Evolutionary conservation across 2,797 vertebrate species (phyloP), one percentile per base, ranked within the genome.

Genomic region (Cyclura pinguis): DNA sequence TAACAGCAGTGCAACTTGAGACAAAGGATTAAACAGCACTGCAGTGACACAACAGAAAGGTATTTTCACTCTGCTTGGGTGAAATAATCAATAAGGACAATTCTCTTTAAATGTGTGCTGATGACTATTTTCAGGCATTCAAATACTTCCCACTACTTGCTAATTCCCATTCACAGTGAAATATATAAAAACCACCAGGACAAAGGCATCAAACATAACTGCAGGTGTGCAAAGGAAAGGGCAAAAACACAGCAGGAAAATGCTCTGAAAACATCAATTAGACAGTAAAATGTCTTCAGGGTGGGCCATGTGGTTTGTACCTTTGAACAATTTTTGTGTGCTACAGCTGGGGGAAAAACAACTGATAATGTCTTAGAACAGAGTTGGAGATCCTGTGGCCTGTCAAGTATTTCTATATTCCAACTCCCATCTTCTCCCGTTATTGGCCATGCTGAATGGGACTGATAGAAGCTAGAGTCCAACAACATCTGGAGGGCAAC

Each of bases 261-360:
- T 86, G n/a, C 32, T 87, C 22, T 91, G 83, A 87, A 92, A 95
- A 89, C n/a, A 92, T 83, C 10, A 92, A 77, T 94, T 89, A 90
- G 83, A 84, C 47, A 93, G 94, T 87, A 91, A 94, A 92, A 50
- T 0, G 1, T 81, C 69, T 88, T 91, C 77, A 87, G 72, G 10
- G 77, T 13, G n/a, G 35, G 3, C 57, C 50, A 86, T 81, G 29
- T 88, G 0, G 84, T 88, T 77, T 89, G 88, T 74, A 92, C 52
- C 67, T 91, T 42, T 50, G 73, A 90, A 74, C 0, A 1, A 0
- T n/a, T 88, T 91, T 90, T 88, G 59, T 84, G 55, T 85, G 88
- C 77, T 47, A 83, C 83, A 92, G 82, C 87, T 82, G 50, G 69
- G 29, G 85, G 90, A 50, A 90, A 83, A 74, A 91, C 18, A 32